These are phyloP conservation scores for Leuciscus idus DNA, from an alignment of 2,113 vertebrate species.

Conservation along the genomic window DNA sequence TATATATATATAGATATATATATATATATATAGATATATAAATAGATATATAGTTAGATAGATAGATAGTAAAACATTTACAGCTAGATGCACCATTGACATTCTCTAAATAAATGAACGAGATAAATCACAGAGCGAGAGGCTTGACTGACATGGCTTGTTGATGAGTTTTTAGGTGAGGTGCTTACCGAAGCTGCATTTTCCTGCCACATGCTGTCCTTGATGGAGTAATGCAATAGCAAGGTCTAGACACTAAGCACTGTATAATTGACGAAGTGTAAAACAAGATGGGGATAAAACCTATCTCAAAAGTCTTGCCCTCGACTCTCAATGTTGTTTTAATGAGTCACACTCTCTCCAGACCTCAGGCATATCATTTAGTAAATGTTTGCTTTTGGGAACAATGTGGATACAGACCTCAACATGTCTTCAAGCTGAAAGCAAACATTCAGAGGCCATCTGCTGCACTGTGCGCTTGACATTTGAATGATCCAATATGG, in stretches of 20 bases:
- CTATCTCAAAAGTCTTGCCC: slow-evolving; percentile 54
- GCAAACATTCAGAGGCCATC: slow-evolving; percentile 12
- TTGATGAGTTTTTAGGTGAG: slow-evolving; percentile 16
- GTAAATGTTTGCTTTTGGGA: slow-evolving; percentile 22
- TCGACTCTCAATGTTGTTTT: slow-evolving; percentile 54
- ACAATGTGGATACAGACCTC: not conserved
- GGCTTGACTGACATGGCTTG: not conserved
- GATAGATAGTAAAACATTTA: not conserved
- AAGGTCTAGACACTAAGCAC: slow-evolving; percentile 70
- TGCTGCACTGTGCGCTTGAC: not conserved
- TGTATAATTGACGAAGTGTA: slow-evolving; percentile 81
- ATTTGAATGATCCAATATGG: not conserved
- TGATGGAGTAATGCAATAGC: slow-evolving; percentile 57
- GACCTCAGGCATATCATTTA: slow-evolving; percentile 16
- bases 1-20: not conserved
- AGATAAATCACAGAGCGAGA: not conserved
- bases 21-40: not conserved
- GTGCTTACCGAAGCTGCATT: slow-evolving; percentile 15
- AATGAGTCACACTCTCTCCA: slow-evolving; percentile 43
- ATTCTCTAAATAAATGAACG: not conserved
- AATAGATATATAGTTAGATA: not conserved
- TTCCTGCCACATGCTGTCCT: slow-evolving; percentile 52
- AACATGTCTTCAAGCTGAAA: slow-evolving; percentile 12
- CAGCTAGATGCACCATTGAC: not conserved
- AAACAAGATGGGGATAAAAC: slow-evolving; percentile 72